These are phyloP conservation scores for Botia almorhae DNA, from an alignment of 2,797 vertebrate species.

Conservation along the genomic window DNA sequence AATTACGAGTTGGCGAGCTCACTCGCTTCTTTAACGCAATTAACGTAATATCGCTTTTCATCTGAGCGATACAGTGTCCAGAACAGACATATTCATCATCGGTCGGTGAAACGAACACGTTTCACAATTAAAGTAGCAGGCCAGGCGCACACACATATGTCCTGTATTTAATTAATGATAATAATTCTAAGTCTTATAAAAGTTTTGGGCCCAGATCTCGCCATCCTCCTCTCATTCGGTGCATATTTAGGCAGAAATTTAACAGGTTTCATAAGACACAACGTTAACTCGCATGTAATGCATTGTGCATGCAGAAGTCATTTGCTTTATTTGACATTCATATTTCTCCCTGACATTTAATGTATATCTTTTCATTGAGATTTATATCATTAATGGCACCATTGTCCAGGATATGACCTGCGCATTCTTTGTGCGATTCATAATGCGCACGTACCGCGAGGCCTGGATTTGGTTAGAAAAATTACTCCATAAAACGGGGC, in stretches of 20 bases:
- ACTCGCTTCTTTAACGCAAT: constrained; percentile 37
- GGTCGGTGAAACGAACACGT: not conserved
- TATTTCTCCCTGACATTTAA: constrained; percentile 7
- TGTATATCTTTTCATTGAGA: constrained; percentile 7
- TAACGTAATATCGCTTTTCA: constrained; percentile 35
- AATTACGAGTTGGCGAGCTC: constrained; percentile 49
- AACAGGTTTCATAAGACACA: not conserved
- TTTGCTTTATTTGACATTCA: constrained; percentile 1
- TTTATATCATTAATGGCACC: constrained; percentile 44
- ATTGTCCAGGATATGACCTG: constrained; percentile 63
- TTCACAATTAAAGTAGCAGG: not conserved
- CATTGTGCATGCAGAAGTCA: constrained; percentile 21
- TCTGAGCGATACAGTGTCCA: constrained; percentile 17
- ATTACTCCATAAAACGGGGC: constrained; percentile 74
- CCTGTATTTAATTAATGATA: not conserved
- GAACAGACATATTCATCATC: constrained; percentile 43
- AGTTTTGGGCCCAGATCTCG: not conserved
- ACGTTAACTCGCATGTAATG: not conserved
- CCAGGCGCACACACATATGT: not conserved
- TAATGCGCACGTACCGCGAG: constrained; percentile 71
- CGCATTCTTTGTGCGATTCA: constrained; percentile 70
- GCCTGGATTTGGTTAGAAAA: constrained; percentile 79
- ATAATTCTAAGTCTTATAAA: not conserved
- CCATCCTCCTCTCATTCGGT: not conserved
- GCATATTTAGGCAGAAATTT: not conserved